A percentile compares a stretch with the other conserved stretches of the same genome.
These are phyloP conservation scores for Gnathonemus longibarbis DNA, from an alignment of 2,113 vertebrate species.

Conservation along the genomic window DNA sequence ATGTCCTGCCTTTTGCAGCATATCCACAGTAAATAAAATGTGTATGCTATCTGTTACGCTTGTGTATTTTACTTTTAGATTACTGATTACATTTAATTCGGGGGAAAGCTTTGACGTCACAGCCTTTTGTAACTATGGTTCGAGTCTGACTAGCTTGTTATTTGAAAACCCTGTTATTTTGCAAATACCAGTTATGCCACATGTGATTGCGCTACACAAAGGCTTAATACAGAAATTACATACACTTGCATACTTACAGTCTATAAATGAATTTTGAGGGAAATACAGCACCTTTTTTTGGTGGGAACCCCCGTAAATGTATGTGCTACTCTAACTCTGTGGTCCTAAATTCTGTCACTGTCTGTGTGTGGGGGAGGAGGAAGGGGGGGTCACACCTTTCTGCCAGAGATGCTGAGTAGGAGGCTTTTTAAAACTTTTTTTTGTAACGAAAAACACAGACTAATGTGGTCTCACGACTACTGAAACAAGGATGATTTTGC, in stretches of 20 bases:
- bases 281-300: neutral
- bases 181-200: neutral
- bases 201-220: neutral
- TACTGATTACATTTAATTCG: neutral
- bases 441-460: slow-evolving; percentile 14
- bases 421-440: slow-evolving; percentile 22
- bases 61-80: neutral
- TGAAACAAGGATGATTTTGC: neutral
- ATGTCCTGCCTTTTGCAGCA: neutral
- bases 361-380: neutral
- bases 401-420: slow-evolving; percentile 29
- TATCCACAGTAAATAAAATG: neutral
- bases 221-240: neutral
- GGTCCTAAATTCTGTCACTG: slow-evolving; percentile 35
- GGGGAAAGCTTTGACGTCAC: neutral
- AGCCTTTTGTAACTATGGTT: neutral
- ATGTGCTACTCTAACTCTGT: slow-evolving; percentile 2
- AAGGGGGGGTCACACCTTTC: slow-evolving; percentile 28
- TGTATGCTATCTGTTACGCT: neutral
- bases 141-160: neutral
- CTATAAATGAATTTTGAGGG: neutral
- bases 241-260: neutral
- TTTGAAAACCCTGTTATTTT: neutral
- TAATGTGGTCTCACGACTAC: neutral
- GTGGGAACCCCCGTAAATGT: neutral